phyloP scores from a whole-genome alignment of 2,797 vertebrate genomes.

The Anomalospiza imberbis region DNA sequence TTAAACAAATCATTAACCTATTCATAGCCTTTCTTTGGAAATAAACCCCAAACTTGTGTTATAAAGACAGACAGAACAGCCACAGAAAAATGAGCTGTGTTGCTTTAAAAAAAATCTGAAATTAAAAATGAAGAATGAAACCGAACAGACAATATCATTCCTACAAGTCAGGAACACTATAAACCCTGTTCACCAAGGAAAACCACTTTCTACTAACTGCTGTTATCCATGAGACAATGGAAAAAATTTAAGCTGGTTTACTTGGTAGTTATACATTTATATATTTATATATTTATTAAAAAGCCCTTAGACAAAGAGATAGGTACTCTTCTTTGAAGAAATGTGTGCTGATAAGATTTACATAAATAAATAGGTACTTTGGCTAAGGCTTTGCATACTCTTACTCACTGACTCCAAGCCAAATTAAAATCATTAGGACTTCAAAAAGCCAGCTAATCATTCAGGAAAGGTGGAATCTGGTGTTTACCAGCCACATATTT shows the following conservation, averaged over 20 bases:
- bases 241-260: neutral
- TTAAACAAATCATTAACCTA: neutral
- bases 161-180: neutral
- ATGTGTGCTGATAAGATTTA: slow-evolving; percentile 59
- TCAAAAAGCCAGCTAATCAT: slow-evolving; percentile 54
- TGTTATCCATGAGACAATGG: slow-evolving; percentile 10
- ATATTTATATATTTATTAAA: slow-evolving; percentile 32
- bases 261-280: neutral
- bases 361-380: slow-evolving; percentile 61
- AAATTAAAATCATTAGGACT: slow-evolving; percentile 60
- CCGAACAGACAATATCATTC: neutral
- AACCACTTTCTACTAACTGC: neutral
- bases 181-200: neutral
- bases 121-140: neutral
- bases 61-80: neutral
- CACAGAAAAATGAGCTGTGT: neutral
- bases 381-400: slow-evolving; percentile 65
- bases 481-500: slow-evolving; percentile 43
- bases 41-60: neutral
- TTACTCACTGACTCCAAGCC: slow-evolving; percentile 62
- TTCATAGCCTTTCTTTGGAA: neutral
- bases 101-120: neutral
- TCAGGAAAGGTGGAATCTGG: slow-evolving; percentile 52
- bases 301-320: slow-evolving; percentile 50
- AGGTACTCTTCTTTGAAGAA: slow-evolving; percentile 58